Base-by-base conservation (phyloP, 2,797 vertebrate species). In the Craterocephalus amniculus region DNA sequence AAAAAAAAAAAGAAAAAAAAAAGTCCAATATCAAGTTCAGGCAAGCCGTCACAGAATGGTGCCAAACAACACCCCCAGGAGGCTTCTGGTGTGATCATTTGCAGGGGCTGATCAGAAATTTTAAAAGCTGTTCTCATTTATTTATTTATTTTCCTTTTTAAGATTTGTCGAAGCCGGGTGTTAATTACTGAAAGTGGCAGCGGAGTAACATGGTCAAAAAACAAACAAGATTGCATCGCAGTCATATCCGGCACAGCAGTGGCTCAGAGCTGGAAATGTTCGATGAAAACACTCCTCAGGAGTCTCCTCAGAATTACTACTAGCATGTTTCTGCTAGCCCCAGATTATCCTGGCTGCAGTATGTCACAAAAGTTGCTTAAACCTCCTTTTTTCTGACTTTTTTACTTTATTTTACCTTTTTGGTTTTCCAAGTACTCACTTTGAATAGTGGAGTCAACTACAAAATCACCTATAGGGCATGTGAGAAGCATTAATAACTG, bases 1-100 rank as follows among this genome's bases (percentile, higher is more conserved):
- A 34, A 67, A 81, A 80, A 83, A 72, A 34, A 34, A 34, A 34
- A 67, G n/a, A n/a, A 34, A 34, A 34, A 34, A 67, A 81, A 80
- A 83, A 72, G 76, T 86, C 70, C 54, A 31, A 60, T 14, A 43
- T 66, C 88, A 70, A 87, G 87, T 72, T 72, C 67, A 70, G 80
- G 84, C 89, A 80, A 76, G 81, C 70, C 72, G 60, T 68, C 62
- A 3, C 77, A 77, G 58, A 67, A 27, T 0, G 59, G 56, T 67
- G 79, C 79, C 78, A 81, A 70, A 68, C 56, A 64, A 79, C 76
- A 58, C 56, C 83, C 80, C 80, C 29, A 29, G 29, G 83, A 81
- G 84, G 27, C 59, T 74, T 34, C 18, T 11, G 29, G 43, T 74
- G 87, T 79, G 69, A 75, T 76, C 68, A 63, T 65, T 48, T 27